Evolutionary conservation across 1,140 invertebrate genomes (phyloP).

Genomic region (Trinorchestia longiramus): DNA sequence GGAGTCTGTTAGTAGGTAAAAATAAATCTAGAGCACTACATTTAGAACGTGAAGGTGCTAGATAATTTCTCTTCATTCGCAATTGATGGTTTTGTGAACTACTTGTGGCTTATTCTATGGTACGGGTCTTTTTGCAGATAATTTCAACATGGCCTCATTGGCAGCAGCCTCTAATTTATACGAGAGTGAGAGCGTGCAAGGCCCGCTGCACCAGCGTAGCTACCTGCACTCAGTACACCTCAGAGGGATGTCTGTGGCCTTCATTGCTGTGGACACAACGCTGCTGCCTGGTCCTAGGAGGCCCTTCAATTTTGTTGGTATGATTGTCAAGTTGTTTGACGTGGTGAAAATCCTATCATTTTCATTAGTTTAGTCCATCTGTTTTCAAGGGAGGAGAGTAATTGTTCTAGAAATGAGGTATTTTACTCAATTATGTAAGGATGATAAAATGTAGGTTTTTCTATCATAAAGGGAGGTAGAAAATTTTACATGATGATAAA

Average conservation of each 20-base stretch:
- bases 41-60: background rate
- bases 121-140: conserved; percentile 78
- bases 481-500: background rate
- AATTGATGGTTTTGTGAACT: background rate
- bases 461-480: background rate
- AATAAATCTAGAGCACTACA: background rate
- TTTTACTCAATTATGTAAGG: too few species aligned
- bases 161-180: conserved; percentile 77
- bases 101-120: conserved; percentile 65
- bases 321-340: conserved; percentile 67
- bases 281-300: conserved; percentile 85
- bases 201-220: conserved; percentile 78
- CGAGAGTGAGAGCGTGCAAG: conserved; percentile 85
- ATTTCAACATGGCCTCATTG: conserved; percentile 76
- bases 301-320: conserved; percentile 93
- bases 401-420: too few species aligned
- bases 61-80: background rate
- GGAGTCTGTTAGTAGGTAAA: background rate
- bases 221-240: conserved; percentile 79
- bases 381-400: too few species aligned
- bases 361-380: too few species aligned
- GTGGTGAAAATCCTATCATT: too few species aligned
- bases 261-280: conserved; percentile 90
- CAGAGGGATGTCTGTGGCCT: conserved; percentile 77
- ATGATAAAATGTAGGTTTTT: too few species aligned